Percentiles rank a stretch among this genome's conserved stretches.
phyloP scores from a whole-genome alignment of 2,888 invertebrate species.

The Drosophila rellima region DNA sequence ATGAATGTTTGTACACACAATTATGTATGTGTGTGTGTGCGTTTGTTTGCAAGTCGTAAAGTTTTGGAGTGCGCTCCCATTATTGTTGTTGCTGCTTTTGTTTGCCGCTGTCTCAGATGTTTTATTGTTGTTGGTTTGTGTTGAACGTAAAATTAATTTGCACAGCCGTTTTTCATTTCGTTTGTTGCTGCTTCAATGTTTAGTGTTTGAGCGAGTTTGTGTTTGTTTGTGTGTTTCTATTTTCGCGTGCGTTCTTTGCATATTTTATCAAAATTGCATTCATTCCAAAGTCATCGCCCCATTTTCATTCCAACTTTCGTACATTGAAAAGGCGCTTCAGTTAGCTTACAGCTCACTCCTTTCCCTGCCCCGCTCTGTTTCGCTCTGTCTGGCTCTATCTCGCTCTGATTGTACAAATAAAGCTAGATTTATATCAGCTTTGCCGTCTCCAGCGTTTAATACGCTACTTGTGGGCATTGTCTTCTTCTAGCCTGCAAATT shows the following conservation, averaged over 20 bases:
- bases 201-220: slow-evolving; percentile 55
- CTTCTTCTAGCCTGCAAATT: slow-evolving; percentile 42
- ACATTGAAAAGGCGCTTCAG: slow-evolving; percentile 65
- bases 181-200: slow-evolving; percentile 62
- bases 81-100: slow-evolving; percentile 37
- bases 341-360: slow-evolving; percentile 36
- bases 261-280: slow-evolving; percentile 76
- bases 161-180: slow-evolving; percentile 78
- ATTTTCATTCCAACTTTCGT: slow-evolving; percentile 40
- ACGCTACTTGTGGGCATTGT: slow-evolving; percentile 30
- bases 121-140: slow-evolving; percentile 60
- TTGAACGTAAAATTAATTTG: slow-evolving; percentile 72
- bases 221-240: slow-evolving; percentile 29
- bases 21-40: slow-evolving; percentile 1
- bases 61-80: slow-evolving; percentile 8
- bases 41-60: slow-evolving; percentile 11
- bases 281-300: slow-evolving; percentile 63
- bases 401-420: slow-evolving; percentile 18
- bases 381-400: not conserved
- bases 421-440: slow-evolving; percentile 58
- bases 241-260: slow-evolving; percentile 70
- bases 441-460: slow-evolving; percentile 37
- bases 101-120: slow-evolving; percentile 52
- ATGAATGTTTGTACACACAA: not conserved
- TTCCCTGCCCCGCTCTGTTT: not conserved